Percentiles rank a stretch among this genome's conserved stretches.
phyloP scores from a whole-genome alignment of 1,140 invertebrate species.

The Drosophila gunungcola region DNA sequence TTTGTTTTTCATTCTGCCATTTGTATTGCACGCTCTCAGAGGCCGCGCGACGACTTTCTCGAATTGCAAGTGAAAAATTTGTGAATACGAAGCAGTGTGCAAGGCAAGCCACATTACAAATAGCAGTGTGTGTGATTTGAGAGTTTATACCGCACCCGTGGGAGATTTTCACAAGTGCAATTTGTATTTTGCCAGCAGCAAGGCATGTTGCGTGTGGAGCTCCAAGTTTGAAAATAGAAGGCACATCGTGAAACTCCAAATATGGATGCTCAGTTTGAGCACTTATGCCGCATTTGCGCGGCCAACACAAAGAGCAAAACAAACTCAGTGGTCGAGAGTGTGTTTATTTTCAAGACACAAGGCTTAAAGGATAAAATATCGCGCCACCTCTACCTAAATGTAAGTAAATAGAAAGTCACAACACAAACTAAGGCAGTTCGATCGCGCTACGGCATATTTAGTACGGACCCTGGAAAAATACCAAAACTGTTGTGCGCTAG shows the following conservation, averaged over 20 bases:
- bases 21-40: conserved; percentile 35
- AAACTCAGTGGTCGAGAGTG: conserved; percentile 77
- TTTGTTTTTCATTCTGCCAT: conserved; percentile 61
- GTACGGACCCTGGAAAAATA: conserved; percentile 15
- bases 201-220: conserved; percentile 18
- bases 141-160: conserved; percentile 14
- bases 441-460: conserved; percentile 13
- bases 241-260: not conserved
- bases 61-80: conserved; percentile 59
- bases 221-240: conserved; percentile 12
- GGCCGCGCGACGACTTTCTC: conserved; percentile 61
- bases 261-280: conserved; percentile 76
- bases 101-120: conserved; percentile 50
- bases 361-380: conserved; percentile 76
- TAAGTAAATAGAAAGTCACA: conserved; percentile 45
- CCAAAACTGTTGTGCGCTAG: conserved; percentile 2
- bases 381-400: conserved; percentile 70
- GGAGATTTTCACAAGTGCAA: conserved; percentile 29
- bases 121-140: conserved; percentile 26
- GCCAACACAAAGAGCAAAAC: conserved; percentile 78
- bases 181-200: conserved; percentile 9
- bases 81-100: conserved; percentile 47
- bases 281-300: conserved; percentile 78
- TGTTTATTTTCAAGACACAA: conserved; percentile 76
- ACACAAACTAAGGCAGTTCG: not conserved